Evolutionary conservation across 2,888 invertebrate genomes (phyloP), one percentile per base, ranked within the genome.

Genomic region (Drosophila quasianomalipes): DNA sequence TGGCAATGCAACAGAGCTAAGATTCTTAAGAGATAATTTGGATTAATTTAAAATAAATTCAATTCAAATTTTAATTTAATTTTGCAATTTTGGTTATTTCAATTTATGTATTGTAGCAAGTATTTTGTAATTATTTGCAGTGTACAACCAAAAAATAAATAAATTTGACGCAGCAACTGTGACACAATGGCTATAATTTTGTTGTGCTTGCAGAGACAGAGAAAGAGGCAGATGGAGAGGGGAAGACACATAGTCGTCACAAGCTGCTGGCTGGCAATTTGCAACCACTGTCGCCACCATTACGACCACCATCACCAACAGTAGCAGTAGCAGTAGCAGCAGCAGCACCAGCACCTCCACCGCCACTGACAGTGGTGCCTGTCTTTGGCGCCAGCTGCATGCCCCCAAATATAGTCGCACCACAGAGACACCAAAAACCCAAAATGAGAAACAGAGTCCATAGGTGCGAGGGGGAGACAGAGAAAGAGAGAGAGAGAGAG

Each of bases 181-280:
- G 60, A 66, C 78, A 79, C 72, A 80, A 79, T 80, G 80, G 65
- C 73, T 67, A 80, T 76, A 80, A 76, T 79, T 79, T 69, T 66
- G 72, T 74, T 78, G 66, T 49, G 58, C 41, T 69, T 39, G 22
- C 67, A 51, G 41, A 39, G 28, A 61, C 60, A 30, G 14, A 19
- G 26, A 10, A 7, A 35, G 31, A 10, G 44, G 7, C 9, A 5
- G 47, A 31, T 14, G 28, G 54, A 51, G 26, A 54, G 37, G 33
- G 28, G 33, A 35, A 28, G 62, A 16, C 9, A 47, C 26, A 26
- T 12, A 59, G 53, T 61, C 71, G 57, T 72, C 71, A 75, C 77
- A 86, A 67, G 84, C 77, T 82, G 84, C 71, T 76, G 71, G 69
- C 49, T 79, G 83, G 86, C 85, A 85, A 85, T 88, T 88, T 81